Evolutionary conservation across 2,113 vertebrate species (phyloP), one percentile per base, ranked within the genome.

Genomic region (Cryptomyrus ogoouensis): DNA sequence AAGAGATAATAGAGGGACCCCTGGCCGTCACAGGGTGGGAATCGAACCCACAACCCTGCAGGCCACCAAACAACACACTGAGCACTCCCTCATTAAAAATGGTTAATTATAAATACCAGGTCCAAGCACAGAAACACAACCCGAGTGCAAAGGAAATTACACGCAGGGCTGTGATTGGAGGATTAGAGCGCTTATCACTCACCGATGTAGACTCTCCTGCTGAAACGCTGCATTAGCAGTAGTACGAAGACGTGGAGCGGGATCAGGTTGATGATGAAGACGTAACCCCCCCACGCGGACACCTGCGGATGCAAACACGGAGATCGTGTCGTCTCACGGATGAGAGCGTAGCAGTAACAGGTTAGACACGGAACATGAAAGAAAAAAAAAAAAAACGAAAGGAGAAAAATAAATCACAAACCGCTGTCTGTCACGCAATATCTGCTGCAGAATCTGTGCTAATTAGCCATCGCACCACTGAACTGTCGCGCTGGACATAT

Each of bases 241-340:
- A 99, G 95, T 89, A 97, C 98, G 94, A 99, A 99, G 88, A 99
- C 98, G 91, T 99, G 98, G 92, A 99, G 96, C 39, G 98, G 98
- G 93, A 99, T 99, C 94, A 99, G 97, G 94, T 99, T 99, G 97
- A 99, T 99, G 92, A 99, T 99, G 91, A 99, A 99, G 90, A 99
- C 98, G 89, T 99, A 99, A 89, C 98, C 98, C 94, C 98, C 98
- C 98, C 98, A 99, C n/a, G 98, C 98, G 66, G 98, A 99, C 90
- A 99, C 98, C 98, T 99, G 90, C 0, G 9, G 44, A 46, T 3
- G 39, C 83, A 84, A 44, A 47, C 42, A 2, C 8, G 7, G 15
- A 24, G 42, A 70, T 31, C 1, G 10, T 4, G 62, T 12, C 9
- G 3, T 70, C 27, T 70, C 62, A 70, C 10, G 27, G 62, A 13